Conservation (phyloP, 2,888 invertebrate genomes). For the Aromia moschata region DNA sequence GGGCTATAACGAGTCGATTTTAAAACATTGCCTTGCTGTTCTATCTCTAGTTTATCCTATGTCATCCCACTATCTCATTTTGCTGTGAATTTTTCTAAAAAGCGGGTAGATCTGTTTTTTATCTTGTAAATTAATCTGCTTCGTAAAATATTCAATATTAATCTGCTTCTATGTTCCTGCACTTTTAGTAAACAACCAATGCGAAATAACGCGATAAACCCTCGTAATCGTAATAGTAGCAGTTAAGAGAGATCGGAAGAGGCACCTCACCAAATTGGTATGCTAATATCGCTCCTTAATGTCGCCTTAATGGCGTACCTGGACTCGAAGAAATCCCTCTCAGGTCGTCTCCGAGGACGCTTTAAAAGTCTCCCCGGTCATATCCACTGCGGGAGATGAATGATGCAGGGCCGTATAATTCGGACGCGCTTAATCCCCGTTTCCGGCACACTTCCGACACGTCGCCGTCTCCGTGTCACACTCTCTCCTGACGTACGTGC, state of each 20-base stretch:
- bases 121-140: too few species aligned
- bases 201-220: conserved; percentile 19
- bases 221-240: conserved; percentile 29
- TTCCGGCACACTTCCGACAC: conserved; percentile 18
- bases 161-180: too few species aligned
- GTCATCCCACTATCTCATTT: too few species aligned
- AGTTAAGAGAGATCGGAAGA: conserved; percentile 29
- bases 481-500: conserved; percentile 16
- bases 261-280: conserved; percentile 32
- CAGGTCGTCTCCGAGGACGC: conserved; percentile 7
- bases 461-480: conserved; percentile 19
- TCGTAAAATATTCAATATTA: too few species aligned
- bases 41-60: too few species aligned
- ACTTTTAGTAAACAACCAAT: too few species aligned
- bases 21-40: too few species aligned
- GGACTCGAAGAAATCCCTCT: conserved; percentile 21
- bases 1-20: too few species aligned
- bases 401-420: conserved; percentile 20
- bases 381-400: conserved; percentile 18
- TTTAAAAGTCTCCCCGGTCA: conserved; percentile 19
- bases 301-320: conserved; percentile 27
- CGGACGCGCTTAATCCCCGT: conserved; percentile 15
- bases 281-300: conserved; percentile 29
- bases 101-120: too few species aligned
- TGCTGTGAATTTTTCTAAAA: too few species aligned